Percentiles rank a stretch among this genome's conserved stretches.
Conservation (phyloP, 1,140 invertebrate species). For the Bilobella aurantiaca region DNA sequence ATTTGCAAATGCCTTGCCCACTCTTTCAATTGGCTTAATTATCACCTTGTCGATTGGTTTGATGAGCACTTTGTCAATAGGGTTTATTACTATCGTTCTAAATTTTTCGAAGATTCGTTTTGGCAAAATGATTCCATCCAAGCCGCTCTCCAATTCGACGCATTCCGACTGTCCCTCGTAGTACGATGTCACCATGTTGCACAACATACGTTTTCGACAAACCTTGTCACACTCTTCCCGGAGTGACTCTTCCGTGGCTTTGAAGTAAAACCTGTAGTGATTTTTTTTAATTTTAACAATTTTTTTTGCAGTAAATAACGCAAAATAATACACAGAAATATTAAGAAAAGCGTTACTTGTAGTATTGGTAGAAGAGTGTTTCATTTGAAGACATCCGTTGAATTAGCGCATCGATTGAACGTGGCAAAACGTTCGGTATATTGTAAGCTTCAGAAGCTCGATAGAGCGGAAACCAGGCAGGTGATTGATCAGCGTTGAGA, state of each 20-base stretch:
- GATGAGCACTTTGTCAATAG: background rate
- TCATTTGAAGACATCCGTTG: conserved; percentile 28
- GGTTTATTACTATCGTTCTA: background rate
- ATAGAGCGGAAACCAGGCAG: conserved; percentile 42
- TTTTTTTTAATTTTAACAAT: too few relatives aligned
- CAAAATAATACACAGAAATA: too few relatives aligned
- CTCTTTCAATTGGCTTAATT: background rate
- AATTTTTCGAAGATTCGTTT: conserved; percentile 1
- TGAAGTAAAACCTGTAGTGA: conserved; percentile 33
- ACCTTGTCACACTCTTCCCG: conserved; percentile 30
- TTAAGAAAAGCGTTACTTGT: too few relatives aligned
- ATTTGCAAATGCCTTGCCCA: background rate
- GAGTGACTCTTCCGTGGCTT: conserved; percentile 30
- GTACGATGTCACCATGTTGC: conserved; percentile 35
- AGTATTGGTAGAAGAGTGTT: conserved; percentile 20
- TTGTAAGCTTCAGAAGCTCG: conserved; percentile 33
- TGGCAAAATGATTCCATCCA: conserved; percentile 19
- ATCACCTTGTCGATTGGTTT: background rate
- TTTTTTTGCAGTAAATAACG: too few relatives aligned
- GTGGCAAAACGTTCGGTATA: conserved; percentile 23
- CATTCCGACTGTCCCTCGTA: conserved; percentile 31
- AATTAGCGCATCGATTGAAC: conserved; percentile 21
- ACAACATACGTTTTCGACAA: conserved; percentile 35
- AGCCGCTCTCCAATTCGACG: conserved; percentile 13
- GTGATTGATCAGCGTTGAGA: conserved; percentile 38